These are phyloP conservation scores for Drosophila tani DNA, from an alignment of 1,140 invertebrate genomes.

Conservation along the genomic window DNA sequence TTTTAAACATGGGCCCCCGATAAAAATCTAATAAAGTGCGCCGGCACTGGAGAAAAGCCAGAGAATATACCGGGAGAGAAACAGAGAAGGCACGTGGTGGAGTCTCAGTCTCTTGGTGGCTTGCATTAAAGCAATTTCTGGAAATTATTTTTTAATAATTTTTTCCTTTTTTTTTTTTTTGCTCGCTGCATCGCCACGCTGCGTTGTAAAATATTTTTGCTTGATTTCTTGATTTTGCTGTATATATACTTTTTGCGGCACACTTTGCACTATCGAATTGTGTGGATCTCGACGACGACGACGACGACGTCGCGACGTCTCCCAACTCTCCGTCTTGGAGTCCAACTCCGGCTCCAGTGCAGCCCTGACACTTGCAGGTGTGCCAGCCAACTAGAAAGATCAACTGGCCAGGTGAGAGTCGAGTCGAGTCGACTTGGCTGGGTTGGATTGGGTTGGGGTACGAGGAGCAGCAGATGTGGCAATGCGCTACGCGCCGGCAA, in stretches of 20 bases:
- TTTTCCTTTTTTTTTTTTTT: slow-evolving; percentile 23
- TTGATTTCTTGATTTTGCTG: slow-evolving; percentile 65
- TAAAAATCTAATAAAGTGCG: slow-evolving; percentile 80
- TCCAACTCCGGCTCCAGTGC: slow-evolving; percentile 48
- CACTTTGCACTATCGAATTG: slow-evolving; percentile 80
- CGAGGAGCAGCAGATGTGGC: slow-evolving; percentile 18
- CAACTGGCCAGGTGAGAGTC: slow-evolving; percentile 12
- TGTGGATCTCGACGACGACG: slow-evolving; percentile 55
- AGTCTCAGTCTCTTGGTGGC: slow-evolving; percentile 1
- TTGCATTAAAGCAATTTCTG: slow-evolving; percentile 72
- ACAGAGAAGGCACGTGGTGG: slow-evolving; percentile 14
- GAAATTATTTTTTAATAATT: slow-evolving; percentile 77
- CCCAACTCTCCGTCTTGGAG: slow-evolving; percentile 24
- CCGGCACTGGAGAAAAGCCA: slow-evolving; percentile 30
- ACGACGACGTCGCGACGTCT: slow-evolving; percentile 36
- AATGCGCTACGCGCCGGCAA: slow-evolving; percentile 55
- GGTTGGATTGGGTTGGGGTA: too few species aligned
- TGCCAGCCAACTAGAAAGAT: slow-evolving; percentile 60
- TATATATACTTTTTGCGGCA: slow-evolving; percentile 54
- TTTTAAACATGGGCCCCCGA: slow-evolving; percentile 67
- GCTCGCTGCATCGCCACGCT: slow-evolving; percentile 3
- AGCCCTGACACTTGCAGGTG: slow-evolving; percentile 79
- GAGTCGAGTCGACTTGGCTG: background rate
- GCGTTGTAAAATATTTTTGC: slow-evolving; percentile 53
- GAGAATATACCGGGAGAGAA: slow-evolving; percentile 15